Percentiles rank a stretch among this genome's conserved stretches.
Conservation (phyloP, 2,888 invertebrate genomes). For the Hesperia comma region DNA sequence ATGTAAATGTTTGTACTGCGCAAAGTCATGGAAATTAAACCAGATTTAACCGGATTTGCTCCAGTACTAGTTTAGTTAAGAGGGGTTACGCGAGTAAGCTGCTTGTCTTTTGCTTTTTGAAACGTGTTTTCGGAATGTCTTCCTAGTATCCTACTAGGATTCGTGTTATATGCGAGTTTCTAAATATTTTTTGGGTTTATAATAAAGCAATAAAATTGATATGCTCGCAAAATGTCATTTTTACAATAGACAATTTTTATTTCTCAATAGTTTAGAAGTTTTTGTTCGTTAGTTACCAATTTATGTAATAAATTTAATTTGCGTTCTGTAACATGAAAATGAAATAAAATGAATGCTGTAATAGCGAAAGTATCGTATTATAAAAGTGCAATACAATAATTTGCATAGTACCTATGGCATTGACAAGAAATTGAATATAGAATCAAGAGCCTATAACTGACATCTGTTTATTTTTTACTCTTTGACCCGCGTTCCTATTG, state of each 20-base stretch:
- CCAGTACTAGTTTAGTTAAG: conserved; percentile 7
- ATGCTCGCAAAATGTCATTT: no score
- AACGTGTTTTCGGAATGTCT: neutral
- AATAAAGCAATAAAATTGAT: no score
- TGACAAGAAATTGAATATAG: neutral
- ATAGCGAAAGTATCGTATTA: no score
- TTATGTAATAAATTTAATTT: no score
- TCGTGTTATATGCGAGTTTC: neutral
- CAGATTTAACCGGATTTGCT: conserved; percentile 18
- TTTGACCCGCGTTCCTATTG: conserved; percentile 21
- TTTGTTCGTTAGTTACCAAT: no score
- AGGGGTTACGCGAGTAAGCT: neutral
- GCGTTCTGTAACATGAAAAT: no score
- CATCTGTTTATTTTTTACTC: conserved; percentile 26
- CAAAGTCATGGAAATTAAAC: conserved; percentile 28
- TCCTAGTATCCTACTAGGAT: neutral
- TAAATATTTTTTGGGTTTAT: no score
- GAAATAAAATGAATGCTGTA: no score
- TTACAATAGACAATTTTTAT: no score
- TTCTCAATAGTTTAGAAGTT: no score
- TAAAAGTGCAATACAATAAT: neutral
- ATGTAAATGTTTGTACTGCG: conserved; percentile 31
- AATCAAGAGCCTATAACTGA: conserved; percentile 24
- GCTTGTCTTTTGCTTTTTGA: conserved; percentile 6
- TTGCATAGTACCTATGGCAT: no score